Percentiles rank a stretch among this genome's conserved stretches.
Conservation (phyloP, 2,797 vertebrate species). For the Labroides dimidiatus region DNA sequence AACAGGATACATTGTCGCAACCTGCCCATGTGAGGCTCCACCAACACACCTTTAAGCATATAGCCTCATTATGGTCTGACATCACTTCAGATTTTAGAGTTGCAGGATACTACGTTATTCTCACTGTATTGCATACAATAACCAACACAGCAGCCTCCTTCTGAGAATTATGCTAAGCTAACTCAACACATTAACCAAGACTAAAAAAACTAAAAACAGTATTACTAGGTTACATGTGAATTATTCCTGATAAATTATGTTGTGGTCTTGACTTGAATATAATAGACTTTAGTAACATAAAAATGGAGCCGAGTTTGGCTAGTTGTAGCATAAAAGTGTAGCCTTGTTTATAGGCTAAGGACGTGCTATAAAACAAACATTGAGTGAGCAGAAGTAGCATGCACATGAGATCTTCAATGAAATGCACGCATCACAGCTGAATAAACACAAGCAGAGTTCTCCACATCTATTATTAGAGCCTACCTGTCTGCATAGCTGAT, state of each 20-base stretch:
- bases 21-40: conserved; percentile 50
- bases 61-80: neutral
- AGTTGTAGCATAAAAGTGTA: neutral
- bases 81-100: neutral
- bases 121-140: too few species aligned
- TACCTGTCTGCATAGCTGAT: conserved; percentile 64
- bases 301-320: neutral
- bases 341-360: neutral
- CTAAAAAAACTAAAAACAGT: conserved; percentile 11
- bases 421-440: neutral
- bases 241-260: neutral
- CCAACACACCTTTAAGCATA: conserved; percentile 51
- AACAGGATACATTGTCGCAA: conserved; percentile 41
- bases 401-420: fast-evolving
- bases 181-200: conserved; percentile 10
- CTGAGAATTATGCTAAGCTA: conserved; percentile 15
- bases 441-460: neutral
- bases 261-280: neutral
- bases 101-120: too few species aligned
- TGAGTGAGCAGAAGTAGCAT: neutral
- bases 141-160: conserved; percentile 5
- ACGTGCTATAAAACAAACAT: neutral
- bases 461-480: neutral
- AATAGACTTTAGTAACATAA: neutral
- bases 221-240: neutral